Evolutionary conservation across 2,797 vertebrate genomes (phyloP).

Genomic region (Chiroxiphia lanceolata): DNA sequence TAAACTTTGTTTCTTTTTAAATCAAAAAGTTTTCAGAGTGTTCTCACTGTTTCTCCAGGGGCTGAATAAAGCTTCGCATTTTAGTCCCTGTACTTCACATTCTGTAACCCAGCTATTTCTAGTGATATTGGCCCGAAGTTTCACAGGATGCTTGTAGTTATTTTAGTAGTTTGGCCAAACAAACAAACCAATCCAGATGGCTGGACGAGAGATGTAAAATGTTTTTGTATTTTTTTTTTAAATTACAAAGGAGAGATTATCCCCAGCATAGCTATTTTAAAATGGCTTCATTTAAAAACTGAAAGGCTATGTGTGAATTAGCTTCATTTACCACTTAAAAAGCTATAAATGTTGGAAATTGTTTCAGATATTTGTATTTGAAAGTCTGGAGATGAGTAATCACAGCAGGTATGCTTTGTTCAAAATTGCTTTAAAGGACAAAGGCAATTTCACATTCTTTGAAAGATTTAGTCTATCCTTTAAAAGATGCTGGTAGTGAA

Average conservation of each 20-base stretch:
- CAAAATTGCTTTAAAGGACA: constrained; percentile 45
- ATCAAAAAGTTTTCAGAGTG: neutral
- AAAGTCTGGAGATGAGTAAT: constrained; percentile 37
- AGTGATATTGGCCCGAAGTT: constrained; percentile 35
- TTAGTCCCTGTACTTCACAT: neutral
- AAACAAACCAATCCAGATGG: constrained; percentile 35
- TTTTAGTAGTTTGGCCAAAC: constrained; percentile 36
- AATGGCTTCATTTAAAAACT: constrained; percentile 17
- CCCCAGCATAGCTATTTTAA: constrained; percentile 10
- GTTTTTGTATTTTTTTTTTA: neutral
- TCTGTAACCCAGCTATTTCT: constrained; percentile 30
- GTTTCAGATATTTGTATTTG: constrained; percentile 34
- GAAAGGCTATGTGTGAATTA: constrained; percentile 15
- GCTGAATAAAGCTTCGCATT: neutral
- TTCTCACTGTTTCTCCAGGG: neutral
- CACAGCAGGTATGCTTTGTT: constrained; percentile 37
- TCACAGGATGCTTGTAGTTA: constrained; percentile 17
- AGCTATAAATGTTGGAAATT: constrained; percentile 29
- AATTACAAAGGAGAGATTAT: constrained; percentile 18
- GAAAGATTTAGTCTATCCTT: neutral
- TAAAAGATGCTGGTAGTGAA: neutral
- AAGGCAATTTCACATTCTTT: constrained; percentile 34
- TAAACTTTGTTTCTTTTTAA: neutral
- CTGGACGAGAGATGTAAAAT: neutral
- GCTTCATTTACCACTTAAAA: constrained; percentile 41